phyloP scores from a whole-genome alignment of 2,113 vertebrate genomes.

The Lepus europaeus region DNA sequence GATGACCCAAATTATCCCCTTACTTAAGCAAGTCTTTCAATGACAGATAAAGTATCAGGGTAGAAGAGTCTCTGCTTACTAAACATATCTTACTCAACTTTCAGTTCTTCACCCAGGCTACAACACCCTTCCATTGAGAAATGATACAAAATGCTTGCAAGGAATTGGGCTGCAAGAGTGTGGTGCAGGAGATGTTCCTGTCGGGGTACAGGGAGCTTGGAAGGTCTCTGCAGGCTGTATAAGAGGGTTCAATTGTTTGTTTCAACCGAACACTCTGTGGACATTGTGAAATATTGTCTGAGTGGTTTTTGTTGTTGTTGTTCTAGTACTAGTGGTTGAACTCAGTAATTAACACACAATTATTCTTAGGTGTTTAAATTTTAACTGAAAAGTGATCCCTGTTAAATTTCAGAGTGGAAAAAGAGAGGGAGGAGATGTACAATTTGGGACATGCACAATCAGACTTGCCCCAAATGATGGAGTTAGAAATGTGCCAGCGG shows the following conservation, averaged over 20 bases:
- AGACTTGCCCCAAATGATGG: no score
- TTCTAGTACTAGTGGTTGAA: neutral
- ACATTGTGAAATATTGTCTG: neutral
- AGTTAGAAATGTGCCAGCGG: no score
- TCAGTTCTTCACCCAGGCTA: neutral
- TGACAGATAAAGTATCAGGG: neutral
- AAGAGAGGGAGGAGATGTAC: no score
- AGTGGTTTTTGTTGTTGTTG: neutral
- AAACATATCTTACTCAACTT: neutral
- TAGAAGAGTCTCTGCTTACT: neutral
- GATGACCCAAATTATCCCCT: neutral
- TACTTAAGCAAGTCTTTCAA: neutral
- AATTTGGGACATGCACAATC: no score
- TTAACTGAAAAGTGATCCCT: no score
- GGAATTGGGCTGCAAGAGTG: neutral
- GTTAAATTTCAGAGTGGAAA: no score
- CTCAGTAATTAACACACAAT: no score
- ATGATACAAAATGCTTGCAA: neutral
- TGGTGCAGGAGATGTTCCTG: neutral
- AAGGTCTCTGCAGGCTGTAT: neutral
- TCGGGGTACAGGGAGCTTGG: neutral
- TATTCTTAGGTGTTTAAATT: no score
- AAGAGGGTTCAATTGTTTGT: neutral
- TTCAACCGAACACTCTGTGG: slow-evolving; percentile 16
- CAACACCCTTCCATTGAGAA: neutral